Base-by-base conservation (phyloP, 2,797 vertebrate genomes). In the Typhlichthys eigenmanni region DNA sequence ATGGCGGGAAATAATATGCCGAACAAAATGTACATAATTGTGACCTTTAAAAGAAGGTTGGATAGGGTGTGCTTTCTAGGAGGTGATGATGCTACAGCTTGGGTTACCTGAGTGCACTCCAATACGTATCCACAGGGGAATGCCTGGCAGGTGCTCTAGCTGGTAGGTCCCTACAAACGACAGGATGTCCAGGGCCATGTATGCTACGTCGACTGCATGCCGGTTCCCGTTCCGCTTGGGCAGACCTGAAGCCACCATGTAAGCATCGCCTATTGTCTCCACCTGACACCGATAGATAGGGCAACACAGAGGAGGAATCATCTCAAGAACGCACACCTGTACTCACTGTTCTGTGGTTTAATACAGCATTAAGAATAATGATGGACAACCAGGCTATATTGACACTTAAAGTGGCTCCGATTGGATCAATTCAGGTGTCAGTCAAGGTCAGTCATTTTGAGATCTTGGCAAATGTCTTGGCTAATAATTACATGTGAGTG, bases 61-160 rank as follows among this genome's bases (percentile, higher is more conserved):
- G 38, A 10, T 43, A 9, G 38, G 7, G 38, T 8, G 38, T 1
- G 38, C 9, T 43, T 49, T 50, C 16, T 51, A 24, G 12, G 24
- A 54, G 24, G 29, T 34, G 52, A 4, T 32, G 19, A 34, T 4
- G 16, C 14, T 13, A 10, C 24, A 7, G 38, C 7, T 56, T 55
- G 59, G 3, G 13, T 69, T 92, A 99, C 97, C 97, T 85, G 97
- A 98, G 82, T 99, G 96, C 60, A 99, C 92, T 29, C 97, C 97
- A 24, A 99, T 98, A 13, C 97, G 95, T 69, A 99, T 98, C 96
- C 97, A 99, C 69, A 98, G 91, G 12, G 97, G 96, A 71, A 99
- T 94, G 45, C 94, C 95, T 0, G 97, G 97, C 55, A 99, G 89
- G 79, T 98, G 97, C 64, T 92, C 89, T 58, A 99, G 69, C 86